Evolutionary conservation across 2,888 invertebrate genomes (phyloP), one percentile per base, ranked within the genome.

Genomic region (Aspidiotus destructor): DNA sequence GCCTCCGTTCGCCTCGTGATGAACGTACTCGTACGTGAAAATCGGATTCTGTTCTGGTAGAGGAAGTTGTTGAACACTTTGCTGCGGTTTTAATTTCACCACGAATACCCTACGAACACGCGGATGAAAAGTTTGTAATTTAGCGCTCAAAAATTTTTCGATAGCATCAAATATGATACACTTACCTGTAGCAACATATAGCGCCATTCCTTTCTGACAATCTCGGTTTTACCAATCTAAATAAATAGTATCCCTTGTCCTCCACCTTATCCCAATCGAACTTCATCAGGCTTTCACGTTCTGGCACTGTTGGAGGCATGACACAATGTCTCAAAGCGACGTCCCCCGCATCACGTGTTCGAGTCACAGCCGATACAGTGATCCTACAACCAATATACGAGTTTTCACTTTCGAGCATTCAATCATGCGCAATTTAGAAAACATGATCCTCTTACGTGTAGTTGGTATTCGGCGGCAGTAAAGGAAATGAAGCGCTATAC

Each of bases 121-220:
- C 11, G 7, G 2, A 5, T 1, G 28, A 28, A 28, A 28, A 28
- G 28, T 28, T 28, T 5, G 28, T 28, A 28, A 28, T 28, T 28
- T 28, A 28, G 28, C 28, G 28, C 28, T 28, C 28, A 28, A 3
- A 28, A 28, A 28, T 1, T 28, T 28, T 28, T 5, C 28, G 28
- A 28, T 28, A 28, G 28, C 5, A 28, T 28, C 28, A 28, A 28
- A 5, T 28, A 28, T 48, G n/a, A 15, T 55, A 16, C 16, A 28
- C 70, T 70, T 75, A 82, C 82, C 82, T 83, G 76, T 89, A 90
- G 74, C 92, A 93, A 77, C 92, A 92, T 73, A 93, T 90, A 0
- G 87, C 87, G 0, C 93, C 93, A 74, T 92, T 92, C 68, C 92
- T 80, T 76, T 93, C 91, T 0, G 89, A 86, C 48, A 92, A 82